Evolutionary conservation across 2,797 vertebrate species (phyloP).

Genomic region (Xenops minutus): DNA sequence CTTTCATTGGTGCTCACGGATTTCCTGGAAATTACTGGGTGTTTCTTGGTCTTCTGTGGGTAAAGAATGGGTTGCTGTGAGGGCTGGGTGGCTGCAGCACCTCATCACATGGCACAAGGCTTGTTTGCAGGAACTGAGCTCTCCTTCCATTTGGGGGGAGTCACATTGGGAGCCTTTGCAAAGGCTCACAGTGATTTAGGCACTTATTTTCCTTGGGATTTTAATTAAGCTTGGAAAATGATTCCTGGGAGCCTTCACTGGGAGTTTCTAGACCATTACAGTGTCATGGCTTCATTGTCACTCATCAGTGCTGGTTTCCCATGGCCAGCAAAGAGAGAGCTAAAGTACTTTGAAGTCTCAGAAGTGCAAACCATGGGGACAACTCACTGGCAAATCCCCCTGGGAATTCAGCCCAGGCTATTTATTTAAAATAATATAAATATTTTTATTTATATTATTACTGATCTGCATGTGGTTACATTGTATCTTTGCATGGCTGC

Average conservation of each 20-base stretch:
- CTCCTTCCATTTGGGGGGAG: neutral
- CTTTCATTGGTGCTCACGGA: neutral
- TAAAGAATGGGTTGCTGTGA: rapidly evolving
- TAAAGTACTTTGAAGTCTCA: neutral
- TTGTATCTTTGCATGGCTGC: neutral
- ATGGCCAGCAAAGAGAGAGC: rapidly evolving
- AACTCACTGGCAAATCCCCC: rapidly evolving
- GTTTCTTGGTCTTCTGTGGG: neutral
- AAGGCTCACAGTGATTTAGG: neutral
- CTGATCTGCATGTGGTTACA: neutral
- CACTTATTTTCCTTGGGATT: neutral
- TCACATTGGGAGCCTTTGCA: neutral
- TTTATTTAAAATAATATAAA: neutral
- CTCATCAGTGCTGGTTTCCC: neutral
- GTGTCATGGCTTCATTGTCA: neutral
- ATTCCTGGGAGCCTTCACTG: neutral
- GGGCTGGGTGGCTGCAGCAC: neutral
- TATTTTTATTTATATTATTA: neutral
- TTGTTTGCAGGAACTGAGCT: neutral
- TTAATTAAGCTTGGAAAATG: neutral
- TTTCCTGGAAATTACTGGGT: neutral
- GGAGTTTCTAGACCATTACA: neutral
- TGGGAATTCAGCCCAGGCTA: neutral
- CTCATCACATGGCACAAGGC: rapidly evolving
- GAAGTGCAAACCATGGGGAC: neutral